Conservation (phyloP, 2,888 invertebrate genomes). For the Teleiodes luculella region DNA sequence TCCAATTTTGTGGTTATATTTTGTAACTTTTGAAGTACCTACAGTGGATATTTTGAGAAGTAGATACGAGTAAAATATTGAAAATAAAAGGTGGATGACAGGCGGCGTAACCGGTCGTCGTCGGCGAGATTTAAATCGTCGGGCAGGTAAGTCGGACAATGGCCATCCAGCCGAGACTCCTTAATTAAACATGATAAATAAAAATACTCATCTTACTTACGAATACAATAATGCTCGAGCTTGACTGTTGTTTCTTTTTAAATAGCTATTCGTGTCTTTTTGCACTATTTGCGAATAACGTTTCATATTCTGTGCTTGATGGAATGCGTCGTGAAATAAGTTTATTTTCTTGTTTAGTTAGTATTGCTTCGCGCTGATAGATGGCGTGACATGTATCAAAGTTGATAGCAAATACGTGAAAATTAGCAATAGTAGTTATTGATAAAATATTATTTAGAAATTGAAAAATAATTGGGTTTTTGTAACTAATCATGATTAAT, state of each 20-base stretch:
- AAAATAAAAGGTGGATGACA: constrained; percentile 60
- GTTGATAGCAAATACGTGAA: neutral
- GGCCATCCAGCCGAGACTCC: constrained; percentile 65
- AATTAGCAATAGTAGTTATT: neutral
- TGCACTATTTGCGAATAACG: constrained; percentile 1
- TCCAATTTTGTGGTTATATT: constrained; percentile 30
- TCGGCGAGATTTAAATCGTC: constrained; percentile 57
- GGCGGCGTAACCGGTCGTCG: constrained; percentile 52
- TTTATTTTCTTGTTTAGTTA: neutral
- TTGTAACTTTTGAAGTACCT: constrained; percentile 36
- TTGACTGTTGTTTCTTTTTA: constrained; percentile 23
- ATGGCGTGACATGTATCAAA: constrained; percentile 16
- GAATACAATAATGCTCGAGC: constrained; percentile 22
- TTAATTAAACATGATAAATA: constrained; percentile 70
- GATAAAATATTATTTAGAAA: too few species aligned
- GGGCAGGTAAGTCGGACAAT: constrained; percentile 71
- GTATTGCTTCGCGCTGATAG: neutral
- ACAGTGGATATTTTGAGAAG: constrained; percentile 51
- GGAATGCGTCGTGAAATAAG: neutral
- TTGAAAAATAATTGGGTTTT: too few species aligned
- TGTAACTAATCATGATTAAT: too few species aligned
- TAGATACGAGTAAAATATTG: constrained; percentile 60
- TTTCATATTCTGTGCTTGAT: neutral
- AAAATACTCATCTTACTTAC: constrained; percentile 28
- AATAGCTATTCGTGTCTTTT: constrained; percentile 7